Percentiles rank a stretch among this genome's conserved stretches.
Conservation (phyloP, 1,140 invertebrate species). For the Drosophila nigromelanica region DNA sequence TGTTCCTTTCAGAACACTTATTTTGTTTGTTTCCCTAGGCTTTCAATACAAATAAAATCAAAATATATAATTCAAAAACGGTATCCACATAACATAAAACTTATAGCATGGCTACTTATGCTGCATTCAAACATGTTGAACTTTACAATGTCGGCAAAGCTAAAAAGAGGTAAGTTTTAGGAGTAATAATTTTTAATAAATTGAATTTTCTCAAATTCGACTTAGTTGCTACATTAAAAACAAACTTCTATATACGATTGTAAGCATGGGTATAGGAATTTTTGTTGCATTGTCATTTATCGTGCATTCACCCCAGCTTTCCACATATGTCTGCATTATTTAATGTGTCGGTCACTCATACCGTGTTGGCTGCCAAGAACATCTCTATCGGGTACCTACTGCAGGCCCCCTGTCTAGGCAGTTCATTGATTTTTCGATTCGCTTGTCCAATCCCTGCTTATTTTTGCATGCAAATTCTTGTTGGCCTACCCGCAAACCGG, state of each 20-base stretch:
- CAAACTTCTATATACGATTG: conserved; percentile 9
- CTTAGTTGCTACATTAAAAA: conserved; percentile 2
- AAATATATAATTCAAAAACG: conserved; percentile 23
- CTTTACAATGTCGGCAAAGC: conserved; percentile 89
- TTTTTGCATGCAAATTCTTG: conserved; percentile 32
- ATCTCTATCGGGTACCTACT: conserved; percentile 25
- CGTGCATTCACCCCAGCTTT: conserved; percentile 63
- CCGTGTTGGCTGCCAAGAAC: conserved; percentile 26
- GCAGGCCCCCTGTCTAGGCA: conserved; percentile 20
- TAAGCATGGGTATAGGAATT: not conserved
- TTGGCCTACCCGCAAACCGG: not conserved
- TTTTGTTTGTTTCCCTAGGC: conserved; percentile 30
- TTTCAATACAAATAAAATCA: conserved; percentile 30
- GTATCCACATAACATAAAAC: conserved; percentile 29
- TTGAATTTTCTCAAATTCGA: too few relatives aligned
- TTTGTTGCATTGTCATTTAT: conserved; percentile 57
- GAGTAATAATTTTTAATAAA: not conserved
- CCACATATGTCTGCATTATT: conserved; percentile 14
- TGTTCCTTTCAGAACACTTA: not conserved
- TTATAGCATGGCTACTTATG: conserved; percentile 87
- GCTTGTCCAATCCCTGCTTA: conserved; percentile 37
- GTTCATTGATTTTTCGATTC: conserved; percentile 49
- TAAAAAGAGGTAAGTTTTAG: conserved; percentile 87
- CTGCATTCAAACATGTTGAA: conserved; percentile 89
- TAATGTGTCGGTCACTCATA: conserved; percentile 18